Base-by-base conservation (phyloP, 2,888 invertebrate species). In the Amaurobius ferox region DNA sequence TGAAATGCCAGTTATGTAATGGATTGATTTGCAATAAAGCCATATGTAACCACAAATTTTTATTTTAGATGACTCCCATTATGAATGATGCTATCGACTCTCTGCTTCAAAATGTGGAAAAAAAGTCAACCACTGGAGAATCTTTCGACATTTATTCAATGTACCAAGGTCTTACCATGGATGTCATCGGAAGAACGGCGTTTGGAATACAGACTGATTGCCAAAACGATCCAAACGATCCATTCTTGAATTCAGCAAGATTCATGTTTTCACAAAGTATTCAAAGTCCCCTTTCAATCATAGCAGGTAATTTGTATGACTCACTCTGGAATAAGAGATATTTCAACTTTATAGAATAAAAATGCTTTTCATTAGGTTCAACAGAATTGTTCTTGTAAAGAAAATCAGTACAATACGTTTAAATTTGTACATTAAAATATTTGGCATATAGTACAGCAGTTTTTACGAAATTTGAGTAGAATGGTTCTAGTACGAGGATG, bases 131-230 rank as follows among this genome's bases (percentile, higher is more conserved):
- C 40, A 5, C 13, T 6, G 79, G 66, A 23, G 55, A 81, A 61
- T 72, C 88, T n/a, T 88, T 88, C 64, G 66, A 88, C 29, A 79
- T 88, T 26, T 88, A 88, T 73, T 76, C 73, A n/a, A 28, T 85
- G 35, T 81, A 86, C 29, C 79, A 88, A 55, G 68, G 64, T 9
- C 32, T 88, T 16, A 88, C 88, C 0, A 79, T 74, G 68, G 86
- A 87, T 71, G 81, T 78, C 30, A 88, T 87, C 32, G 86, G 86
- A n/a, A 35, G 85, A 71, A 86, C 78, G 1, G 77, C 80, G 7
- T 86, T 88, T 32, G 88, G 88, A 29, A 80, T 87, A n/a, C 40
- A 87, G 23, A 80, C 72, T 9, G 70, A 88, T 76, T 76, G 72
- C 11, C 88, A 88, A 67, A 77, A 68, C 11, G 55, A 88, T 55